Evolutionary conservation across 2,888 invertebrate species (phyloP).

Genomic region (Opisthograptis luteolata): DNA sequence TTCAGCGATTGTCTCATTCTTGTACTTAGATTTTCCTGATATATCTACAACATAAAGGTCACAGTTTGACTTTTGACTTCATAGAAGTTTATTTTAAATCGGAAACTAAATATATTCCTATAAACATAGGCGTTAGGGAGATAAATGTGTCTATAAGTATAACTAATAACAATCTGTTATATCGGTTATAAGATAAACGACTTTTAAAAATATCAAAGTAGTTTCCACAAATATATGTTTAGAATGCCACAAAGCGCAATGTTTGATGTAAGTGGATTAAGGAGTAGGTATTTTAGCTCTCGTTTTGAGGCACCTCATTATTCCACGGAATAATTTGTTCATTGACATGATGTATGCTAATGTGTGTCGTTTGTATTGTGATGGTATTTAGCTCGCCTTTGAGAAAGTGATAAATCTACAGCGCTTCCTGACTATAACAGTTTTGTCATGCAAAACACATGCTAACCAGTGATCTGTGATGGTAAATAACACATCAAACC

Average conservation of each 20-base stretch:
- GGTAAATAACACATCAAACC: slow-evolving; percentile 4
- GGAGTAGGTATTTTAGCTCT: slow-evolving; percentile 45
- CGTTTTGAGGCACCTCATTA: slow-evolving; percentile 54
- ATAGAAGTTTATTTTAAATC: background rate
- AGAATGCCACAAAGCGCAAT: slow-evolving; percentile 37
- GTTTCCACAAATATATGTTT: slow-evolving; percentile 45
- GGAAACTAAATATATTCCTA: slow-evolving; percentile 9
- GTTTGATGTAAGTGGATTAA: slow-evolving; percentile 39
- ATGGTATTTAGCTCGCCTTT: slow-evolving; percentile 61
- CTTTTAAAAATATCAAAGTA: slow-evolving; percentile 25
- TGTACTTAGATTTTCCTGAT: slow-evolving; percentile 3
- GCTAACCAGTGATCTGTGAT: slow-evolving; percentile 27
- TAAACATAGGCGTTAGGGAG: slow-evolving; percentile 20
- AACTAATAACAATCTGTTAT: slow-evolving; percentile 35
- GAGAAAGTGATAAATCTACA: slow-evolving; percentile 62
- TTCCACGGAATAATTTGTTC: slow-evolving; percentile 61
- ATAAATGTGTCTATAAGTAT: slow-evolving; percentile 36
- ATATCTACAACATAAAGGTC: background rate
- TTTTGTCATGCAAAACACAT: slow-evolving; percentile 41
- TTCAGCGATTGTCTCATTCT: slow-evolving; percentile 49
- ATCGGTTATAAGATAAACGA: slow-evolving; percentile 29
- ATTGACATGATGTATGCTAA: slow-evolving; percentile 63
- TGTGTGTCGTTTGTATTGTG: slow-evolving; percentile 55
- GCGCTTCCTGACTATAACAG: slow-evolving; percentile 55
- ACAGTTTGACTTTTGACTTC: background rate